Conservation (phyloP, 2,113 vertebrate genomes). For the Tonatia bakeri region DNA sequence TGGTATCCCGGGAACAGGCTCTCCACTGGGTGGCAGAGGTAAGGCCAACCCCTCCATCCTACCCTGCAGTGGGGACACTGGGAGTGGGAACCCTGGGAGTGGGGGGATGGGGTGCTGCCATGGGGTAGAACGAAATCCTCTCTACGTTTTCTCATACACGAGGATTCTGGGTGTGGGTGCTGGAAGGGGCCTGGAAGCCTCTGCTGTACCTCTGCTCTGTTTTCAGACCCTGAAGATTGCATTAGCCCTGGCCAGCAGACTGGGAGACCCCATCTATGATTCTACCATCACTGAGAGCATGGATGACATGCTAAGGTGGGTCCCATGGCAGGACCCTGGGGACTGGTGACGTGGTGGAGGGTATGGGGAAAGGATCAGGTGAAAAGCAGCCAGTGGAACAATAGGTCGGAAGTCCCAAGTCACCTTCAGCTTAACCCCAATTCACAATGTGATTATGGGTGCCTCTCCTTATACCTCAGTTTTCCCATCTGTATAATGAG, state of each 20-base stretch:
- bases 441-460: background rate
- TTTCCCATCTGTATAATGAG: background rate
- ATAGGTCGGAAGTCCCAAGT: background rate
- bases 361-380: background rate
- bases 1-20: constrained; percentile 83
- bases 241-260: constrained; percentile 87
- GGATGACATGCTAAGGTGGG: constrained; percentile 92
- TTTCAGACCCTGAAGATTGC: constrained; percentile 93
- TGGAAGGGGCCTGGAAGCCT: constrained; percentile 20
- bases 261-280: constrained; percentile 92
- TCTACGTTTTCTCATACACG: background rate
- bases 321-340: background rate
- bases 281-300: constrained; percentile 83
- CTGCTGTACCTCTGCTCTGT: constrained; percentile 30
- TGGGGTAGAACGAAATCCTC: background rate
- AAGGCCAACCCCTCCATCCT: constrained; percentile 46
- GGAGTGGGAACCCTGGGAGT: background rate
- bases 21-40: constrained; percentile 96
- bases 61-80: background rate
- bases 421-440: background rate
- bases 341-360: background rate
- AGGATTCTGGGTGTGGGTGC: background rate
- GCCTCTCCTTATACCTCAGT: background rate
- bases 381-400: background rate
- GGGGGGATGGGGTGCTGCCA: background rate